phyloP scores from a whole-genome alignment of 2,888 invertebrate genomes.

The Idaea biselata region DNA sequence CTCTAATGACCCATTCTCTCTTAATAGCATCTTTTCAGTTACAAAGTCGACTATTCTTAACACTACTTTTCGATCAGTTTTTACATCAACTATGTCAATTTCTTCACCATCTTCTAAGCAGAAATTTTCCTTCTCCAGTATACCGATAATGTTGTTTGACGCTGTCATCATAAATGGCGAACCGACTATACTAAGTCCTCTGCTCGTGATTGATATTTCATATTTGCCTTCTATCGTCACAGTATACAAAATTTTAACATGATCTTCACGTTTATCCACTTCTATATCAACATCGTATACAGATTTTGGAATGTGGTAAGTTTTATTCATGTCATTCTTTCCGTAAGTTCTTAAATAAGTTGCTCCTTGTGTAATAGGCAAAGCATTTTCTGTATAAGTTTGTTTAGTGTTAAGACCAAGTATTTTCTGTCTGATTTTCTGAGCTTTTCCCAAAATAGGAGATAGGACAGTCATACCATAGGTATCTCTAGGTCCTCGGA shows the following conservation, averaged over 20 bases:
- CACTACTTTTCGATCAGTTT: slow-evolving; percentile 72
- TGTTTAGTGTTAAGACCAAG: slow-evolving; percentile 62
- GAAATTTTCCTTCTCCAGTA: slow-evolving; percentile 61
- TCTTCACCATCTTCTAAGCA: slow-evolving; percentile 72
- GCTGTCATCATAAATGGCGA: slow-evolving; percentile 80
- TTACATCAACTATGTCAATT: slow-evolving; percentile 69
- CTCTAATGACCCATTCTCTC: slow-evolving; percentile 73
- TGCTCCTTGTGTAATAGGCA: slow-evolving; percentile 71
- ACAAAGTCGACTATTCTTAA: slow-evolving; percentile 78
- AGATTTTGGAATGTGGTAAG: slow-evolving; percentile 71
- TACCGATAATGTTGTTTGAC: slow-evolving; percentile 55
- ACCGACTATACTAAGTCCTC: slow-evolving; percentile 79
- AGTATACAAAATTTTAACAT: slow-evolving; percentile 74
- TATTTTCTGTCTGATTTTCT: slow-evolving; percentile 67
- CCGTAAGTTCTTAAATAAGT: slow-evolving; percentile 69
- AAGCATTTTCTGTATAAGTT: slow-evolving; percentile 58
- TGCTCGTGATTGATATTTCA: slow-evolving; percentile 78
- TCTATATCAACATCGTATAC: slow-evolving; percentile 76
- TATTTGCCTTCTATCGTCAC: slow-evolving; percentile 78
- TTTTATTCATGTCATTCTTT: slow-evolving; percentile 71
- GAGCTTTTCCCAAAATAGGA: slow-evolving; percentile 71
- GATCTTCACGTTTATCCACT: slow-evolving; percentile 65
- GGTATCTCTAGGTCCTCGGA: slow-evolving; percentile 71
- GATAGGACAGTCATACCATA: slow-evolving; percentile 70
- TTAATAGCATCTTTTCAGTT: slow-evolving; percentile 78